These are phyloP conservation scores for Drosophila serrata DNA, from an alignment of 1,140 invertebrate species.

Conservation along the genomic window DNA sequence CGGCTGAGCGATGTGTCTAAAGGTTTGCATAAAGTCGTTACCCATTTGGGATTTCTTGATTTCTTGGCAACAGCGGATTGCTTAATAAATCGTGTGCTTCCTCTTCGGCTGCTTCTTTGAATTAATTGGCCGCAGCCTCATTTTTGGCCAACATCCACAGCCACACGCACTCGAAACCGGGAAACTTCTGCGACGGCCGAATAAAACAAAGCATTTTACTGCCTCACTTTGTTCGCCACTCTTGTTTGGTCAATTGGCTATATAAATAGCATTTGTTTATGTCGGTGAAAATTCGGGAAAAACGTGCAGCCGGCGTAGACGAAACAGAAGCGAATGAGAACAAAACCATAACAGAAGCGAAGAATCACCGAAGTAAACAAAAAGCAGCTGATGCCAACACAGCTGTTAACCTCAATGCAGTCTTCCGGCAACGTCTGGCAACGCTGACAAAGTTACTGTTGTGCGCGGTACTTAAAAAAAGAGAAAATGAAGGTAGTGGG, in stretches of 20 bases:
- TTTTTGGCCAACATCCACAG: constrained; percentile 23
- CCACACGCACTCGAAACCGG: constrained; percentile 34
- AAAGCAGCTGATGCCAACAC: constrained; percentile 30
- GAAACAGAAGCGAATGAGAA: constrained; percentile 7
- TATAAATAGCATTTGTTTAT: constrained; percentile 64
- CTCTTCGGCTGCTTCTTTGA: constrained; percentile 7
- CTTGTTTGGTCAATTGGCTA: constrained; percentile 15
- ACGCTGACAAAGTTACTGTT: background rate
- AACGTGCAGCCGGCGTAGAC: constrained; percentile 33
- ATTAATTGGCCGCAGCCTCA: constrained; percentile 34
- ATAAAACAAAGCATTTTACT: constrained; percentile 38
- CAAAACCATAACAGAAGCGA: constrained; percentile 27
- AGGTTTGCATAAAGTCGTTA: background rate
- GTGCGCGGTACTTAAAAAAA: background rate
- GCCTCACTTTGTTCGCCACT: constrained; percentile 6
- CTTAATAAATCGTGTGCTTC: constrained; percentile 26
- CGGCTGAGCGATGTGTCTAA: background rate
- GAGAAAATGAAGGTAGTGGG: background rate
- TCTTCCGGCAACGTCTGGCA: constrained; percentile 16
- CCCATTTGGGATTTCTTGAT: constrained; percentile 23
- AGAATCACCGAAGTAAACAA: constrained; percentile 29
- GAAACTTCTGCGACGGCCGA: constrained; percentile 16
- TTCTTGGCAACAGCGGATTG: constrained; percentile 23
- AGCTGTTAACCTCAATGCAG: background rate
- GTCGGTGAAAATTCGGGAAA: constrained; percentile 35